Percentiles rank a stretch among this genome's conserved stretches.
These are phyloP conservation scores for Drosophila yakuba DNA, from an alignment of 1,140 invertebrate genomes.

Conservation along the genomic window DNA sequence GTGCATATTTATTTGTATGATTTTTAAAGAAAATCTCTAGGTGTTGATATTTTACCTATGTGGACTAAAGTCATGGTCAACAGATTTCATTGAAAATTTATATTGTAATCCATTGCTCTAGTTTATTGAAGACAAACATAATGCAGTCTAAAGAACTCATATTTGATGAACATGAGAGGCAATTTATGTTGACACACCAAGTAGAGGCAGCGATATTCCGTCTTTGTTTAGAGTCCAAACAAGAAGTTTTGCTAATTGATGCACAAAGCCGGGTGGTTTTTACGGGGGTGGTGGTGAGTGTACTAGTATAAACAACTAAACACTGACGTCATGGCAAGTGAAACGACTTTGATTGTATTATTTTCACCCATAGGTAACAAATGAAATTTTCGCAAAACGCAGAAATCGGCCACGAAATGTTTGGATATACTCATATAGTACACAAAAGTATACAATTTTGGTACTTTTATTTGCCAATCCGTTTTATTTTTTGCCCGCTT, in stretches of 20 bases:
- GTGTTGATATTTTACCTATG: neutral
- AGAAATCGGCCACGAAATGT: constrained; percentile 14
- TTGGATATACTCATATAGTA: constrained; percentile 9
- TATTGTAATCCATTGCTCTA: neutral
- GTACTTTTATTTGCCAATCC: constrained; percentile 5
- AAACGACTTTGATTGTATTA: constrained; percentile 21
- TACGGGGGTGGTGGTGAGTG: neutral
- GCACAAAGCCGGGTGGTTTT: neutral
- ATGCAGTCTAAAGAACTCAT: neutral
- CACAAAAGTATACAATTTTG: neutral
- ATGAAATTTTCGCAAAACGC: constrained; percentile 31
- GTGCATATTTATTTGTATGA: neutral
- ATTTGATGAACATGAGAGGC: constrained; percentile 5
- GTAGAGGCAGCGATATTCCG: neutral
- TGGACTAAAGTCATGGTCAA: too few species aligned
- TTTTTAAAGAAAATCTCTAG: neutral
- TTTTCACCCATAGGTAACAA: constrained; percentile 18
- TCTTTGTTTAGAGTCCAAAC: constrained; percentile 13
- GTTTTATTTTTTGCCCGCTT: constrained; percentile 22
- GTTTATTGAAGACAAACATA: neutral
- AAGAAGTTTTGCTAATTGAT: constrained; percentile 33
- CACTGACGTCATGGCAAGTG: constrained; percentile 26
- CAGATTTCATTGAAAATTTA: too few species aligned
- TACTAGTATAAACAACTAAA: constrained; percentile 28
- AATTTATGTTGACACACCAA: neutral